Conservation (phyloP, 2,797 vertebrate species). For the Apogon talboti region DNA sequence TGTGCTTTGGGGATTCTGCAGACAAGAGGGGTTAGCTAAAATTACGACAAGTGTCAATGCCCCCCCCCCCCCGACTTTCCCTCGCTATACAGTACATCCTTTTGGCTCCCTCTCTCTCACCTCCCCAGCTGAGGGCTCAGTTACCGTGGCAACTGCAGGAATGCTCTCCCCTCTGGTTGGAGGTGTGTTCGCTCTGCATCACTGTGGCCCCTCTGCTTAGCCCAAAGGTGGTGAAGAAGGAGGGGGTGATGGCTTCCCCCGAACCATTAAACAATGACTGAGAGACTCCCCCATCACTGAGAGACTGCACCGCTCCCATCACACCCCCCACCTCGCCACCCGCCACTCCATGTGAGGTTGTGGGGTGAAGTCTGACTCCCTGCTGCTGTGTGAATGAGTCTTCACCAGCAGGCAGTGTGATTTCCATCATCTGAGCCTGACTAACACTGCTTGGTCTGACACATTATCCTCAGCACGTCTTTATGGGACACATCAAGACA, state of each 20-base stretch:
- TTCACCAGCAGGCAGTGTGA: slow-evolving; percentile 25
- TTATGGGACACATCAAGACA: slow-evolving; percentile 17
- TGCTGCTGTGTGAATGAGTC: slow-evolving; percentile 40
- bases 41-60: slow-evolving; percentile 30
- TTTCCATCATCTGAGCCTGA: slow-evolving; percentile 23
- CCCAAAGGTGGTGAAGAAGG: neutral
- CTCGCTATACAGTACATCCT: slow-evolving; percentile 44
- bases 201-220: slow-evolving; percentile 27
- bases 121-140: slow-evolving; percentile 61
- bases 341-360: slow-evolving; percentile 3
- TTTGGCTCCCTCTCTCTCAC: slow-evolving; percentile 34
- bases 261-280: slow-evolving; percentile 66
- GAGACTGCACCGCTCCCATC: too few relatives aligned
- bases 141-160: slow-evolving; percentile 76
- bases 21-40: slow-evolving; percentile 34
- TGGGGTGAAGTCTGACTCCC: slow-evolving; percentile 39
- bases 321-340: too few relatives aligned
- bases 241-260: slow-evolving; percentile 22
- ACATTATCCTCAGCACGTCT: slow-evolving; percentile 42
- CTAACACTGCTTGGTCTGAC: slow-evolving; percentile 31
- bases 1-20: slow-evolving; percentile 24
- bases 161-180: slow-evolving; percentile 62
- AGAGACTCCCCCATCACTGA: slow-evolving; percentile 36
- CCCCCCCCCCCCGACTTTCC: neutral
- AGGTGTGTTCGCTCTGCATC: slow-evolving; percentile 41